Evolutionary conservation across 2,888 invertebrate species (phyloP).

Genomic region (Falcaria lacertinaria): DNA sequence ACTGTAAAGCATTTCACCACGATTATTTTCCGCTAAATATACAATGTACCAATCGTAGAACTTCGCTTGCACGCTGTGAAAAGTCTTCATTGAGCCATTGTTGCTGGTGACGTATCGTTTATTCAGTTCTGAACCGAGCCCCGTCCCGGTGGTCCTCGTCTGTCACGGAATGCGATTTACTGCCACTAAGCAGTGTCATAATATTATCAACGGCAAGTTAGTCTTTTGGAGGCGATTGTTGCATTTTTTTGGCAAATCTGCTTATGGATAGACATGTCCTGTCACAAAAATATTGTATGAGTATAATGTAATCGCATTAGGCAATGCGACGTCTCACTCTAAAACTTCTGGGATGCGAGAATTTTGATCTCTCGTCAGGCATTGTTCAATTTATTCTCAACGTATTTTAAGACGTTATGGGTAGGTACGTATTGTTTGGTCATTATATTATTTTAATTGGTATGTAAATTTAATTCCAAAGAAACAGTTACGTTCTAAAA

Average conservation of each 20-base stretch:
- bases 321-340: neutral
- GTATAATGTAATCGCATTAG: slow-evolving; percentile 16
- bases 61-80: slow-evolving; percentile 35
- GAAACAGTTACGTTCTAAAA: slow-evolving; percentile 42
- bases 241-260: slow-evolving; percentile 12
- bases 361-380: too few relatives aligned
- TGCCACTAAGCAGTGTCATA: slow-evolving; percentile 49
- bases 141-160: slow-evolving; percentile 56
- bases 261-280: neutral
- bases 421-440: neutral
- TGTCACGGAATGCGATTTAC: slow-evolving; percentile 24
- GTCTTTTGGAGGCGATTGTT: slow-evolving; percentile 34
- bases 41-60: slow-evolving; percentile 43
- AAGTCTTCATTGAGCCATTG: slow-evolving; percentile 68
- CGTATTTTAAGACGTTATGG: neutral
- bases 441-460: slow-evolving; percentile 9
- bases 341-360: neutral
- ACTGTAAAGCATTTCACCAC: slow-evolving; percentile 54
- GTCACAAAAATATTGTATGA: slow-evolving; percentile 5
- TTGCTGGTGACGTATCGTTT: slow-evolving; percentile 66
- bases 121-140: slow-evolving; percentile 52
- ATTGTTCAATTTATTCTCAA: too few relatives aligned
- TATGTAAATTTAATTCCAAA: slow-evolving; percentile 28
- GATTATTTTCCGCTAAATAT: slow-evolving; percentile 61
- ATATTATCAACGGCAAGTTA: slow-evolving; percentile 58